These are phyloP conservation scores for Pelodiscus sinensis DNA, from an alignment of 2,113 vertebrate species.

Conservation along the genomic window DNA sequence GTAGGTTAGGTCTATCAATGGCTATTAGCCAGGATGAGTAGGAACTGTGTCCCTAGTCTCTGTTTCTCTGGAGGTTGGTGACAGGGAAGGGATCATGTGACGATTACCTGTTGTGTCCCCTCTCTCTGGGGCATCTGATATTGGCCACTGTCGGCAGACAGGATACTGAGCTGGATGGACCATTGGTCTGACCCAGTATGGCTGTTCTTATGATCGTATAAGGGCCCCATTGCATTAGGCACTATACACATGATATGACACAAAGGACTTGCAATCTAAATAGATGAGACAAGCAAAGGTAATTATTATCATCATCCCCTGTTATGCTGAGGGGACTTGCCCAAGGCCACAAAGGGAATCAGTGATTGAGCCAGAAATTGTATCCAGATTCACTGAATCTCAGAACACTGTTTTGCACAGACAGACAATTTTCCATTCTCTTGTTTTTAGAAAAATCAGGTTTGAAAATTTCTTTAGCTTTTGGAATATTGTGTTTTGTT, in stretches of 20 bases:
- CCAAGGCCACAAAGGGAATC: not conserved
- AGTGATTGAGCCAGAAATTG: not conserved
- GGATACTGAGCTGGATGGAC: too few relatives aligned
- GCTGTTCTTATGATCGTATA: too few relatives aligned
- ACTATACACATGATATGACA: not conserved
- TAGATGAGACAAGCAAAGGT: not conserved
- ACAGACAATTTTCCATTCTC: not conserved
- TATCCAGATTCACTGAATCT: not conserved
- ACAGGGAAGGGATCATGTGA: too few relatives aligned
- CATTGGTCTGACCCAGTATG: too few relatives aligned
- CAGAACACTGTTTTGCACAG: too few relatives aligned
- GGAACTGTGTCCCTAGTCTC: too few relatives aligned
- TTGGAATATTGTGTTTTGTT: fast-evolving
- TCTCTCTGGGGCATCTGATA: too few relatives aligned
- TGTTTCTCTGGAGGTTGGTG: too few relatives aligned
- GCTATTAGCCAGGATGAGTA: too few relatives aligned
- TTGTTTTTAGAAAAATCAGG: not conserved
- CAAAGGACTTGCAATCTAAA: not conserved
- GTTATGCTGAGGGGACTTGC: not conserved
- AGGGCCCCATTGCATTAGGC: not conserved
- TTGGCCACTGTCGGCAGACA: too few relatives aligned
- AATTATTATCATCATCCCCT: not conserved
- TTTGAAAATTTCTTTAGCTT: not conserved
- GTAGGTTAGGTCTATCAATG: too few relatives aligned
- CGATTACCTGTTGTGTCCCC: too few relatives aligned